phyloP scores from a whole-genome alignment of 2,113 vertebrate species.

The Synchiropus splendidus region DNA sequence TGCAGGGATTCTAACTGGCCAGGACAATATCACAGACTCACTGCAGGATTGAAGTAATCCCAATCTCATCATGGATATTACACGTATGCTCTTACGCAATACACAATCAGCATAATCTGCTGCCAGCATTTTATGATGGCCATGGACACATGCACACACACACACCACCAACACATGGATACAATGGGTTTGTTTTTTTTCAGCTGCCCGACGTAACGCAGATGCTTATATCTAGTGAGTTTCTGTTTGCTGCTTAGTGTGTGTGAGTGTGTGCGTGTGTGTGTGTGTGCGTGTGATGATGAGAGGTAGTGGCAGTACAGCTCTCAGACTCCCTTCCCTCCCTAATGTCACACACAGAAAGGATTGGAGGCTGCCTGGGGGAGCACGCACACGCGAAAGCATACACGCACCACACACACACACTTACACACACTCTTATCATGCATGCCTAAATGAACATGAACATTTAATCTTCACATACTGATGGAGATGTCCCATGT shows the following conservation, averaged over 20 bases:
- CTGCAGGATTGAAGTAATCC: constrained; percentile 32
- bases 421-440: constrained; percentile 6
- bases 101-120: constrained; percentile 31
- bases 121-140: not conserved
- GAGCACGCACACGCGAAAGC: constrained; percentile 5
- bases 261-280: constrained; percentile 17
- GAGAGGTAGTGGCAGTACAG: constrained; percentile 40
- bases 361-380: constrained; percentile 27
- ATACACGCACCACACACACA: constrained; percentile 2
- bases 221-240: not conserved
- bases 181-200: constrained; percentile 21
- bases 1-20: constrained; percentile 22
- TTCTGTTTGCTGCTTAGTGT: constrained; percentile 8
- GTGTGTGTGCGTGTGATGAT: constrained; percentile 26
- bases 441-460: constrained; percentile 27
- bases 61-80: constrained; percentile 42
- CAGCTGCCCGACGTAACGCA: not conserved
- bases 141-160: constrained; percentile 7
- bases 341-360: constrained; percentile 46
- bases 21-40: constrained; percentile 9
- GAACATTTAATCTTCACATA: constrained; percentile 21
- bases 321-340: constrained; percentile 33
- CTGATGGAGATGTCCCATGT: constrained; percentile 1
- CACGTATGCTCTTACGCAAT: constrained; percentile 35
- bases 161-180: too few relatives aligned